Conservation (phyloP, 2,113 vertebrate species). For the Silurus asotus region DNA sequence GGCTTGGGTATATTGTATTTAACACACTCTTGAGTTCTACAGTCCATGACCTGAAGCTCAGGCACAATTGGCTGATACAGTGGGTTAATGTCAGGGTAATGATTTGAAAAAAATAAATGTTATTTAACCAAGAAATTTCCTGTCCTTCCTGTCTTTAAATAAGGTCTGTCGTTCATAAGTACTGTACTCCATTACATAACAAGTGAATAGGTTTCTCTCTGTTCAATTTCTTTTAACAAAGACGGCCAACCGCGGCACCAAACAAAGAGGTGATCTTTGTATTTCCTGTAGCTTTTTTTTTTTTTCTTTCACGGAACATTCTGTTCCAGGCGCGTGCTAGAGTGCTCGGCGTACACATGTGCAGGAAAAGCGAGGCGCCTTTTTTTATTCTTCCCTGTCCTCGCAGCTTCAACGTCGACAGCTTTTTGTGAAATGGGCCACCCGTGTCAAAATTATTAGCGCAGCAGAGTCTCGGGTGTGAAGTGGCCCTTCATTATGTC, state of each 20-base stretch:
- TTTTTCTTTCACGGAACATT: not conserved
- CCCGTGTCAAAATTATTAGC: slow-evolving; percentile 45
- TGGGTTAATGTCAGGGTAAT: not conserved
- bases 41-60: too few relatives aligned
- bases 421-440: slow-evolving; percentile 14
- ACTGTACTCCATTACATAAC: slow-evolving; percentile 7
- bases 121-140: too few relatives aligned
- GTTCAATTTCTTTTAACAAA: slow-evolving; percentile 16
- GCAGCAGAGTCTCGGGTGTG: slow-evolving; percentile 20
- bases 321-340: slow-evolving; percentile 15
- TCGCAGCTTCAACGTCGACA: slow-evolving; percentile 10
- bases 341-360: slow-evolving; percentile 4
- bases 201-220: slow-evolving; percentile 14
- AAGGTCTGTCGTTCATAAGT: not conserved
- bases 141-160: not conserved
- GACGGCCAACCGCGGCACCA: not conserved
- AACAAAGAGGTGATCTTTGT: slow-evolving; percentile 25
- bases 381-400: not conserved
- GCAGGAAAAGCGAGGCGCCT: slow-evolving; percentile 16
- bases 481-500: slow-evolving; percentile 29
- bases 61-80: too few relatives aligned
- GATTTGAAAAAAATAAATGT: not conserved
- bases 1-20: not conserved
- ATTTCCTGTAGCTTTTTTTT: not conserved
- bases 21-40: not conserved